A percentile compares a stretch with the other conserved stretches of the same genome.
Evolutionary conservation across 2,888 invertebrate species (phyloP).

Genomic region (Drosophila nr. fundita): DNA sequence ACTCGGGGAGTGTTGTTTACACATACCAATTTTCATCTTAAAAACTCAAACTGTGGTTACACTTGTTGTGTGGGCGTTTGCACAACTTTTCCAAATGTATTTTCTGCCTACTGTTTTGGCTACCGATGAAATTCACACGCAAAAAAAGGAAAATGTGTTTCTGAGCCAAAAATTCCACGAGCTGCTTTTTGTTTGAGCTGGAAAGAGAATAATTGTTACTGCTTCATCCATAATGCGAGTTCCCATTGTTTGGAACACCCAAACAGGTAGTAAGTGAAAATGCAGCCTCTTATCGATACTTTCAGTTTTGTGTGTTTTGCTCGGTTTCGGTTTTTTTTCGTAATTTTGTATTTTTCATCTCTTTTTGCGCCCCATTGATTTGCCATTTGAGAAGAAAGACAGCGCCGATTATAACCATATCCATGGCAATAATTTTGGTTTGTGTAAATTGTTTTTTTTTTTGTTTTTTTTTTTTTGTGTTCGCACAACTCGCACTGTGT

Average conservation of each 20-base stretch:
- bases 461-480: conserved; percentile 26
- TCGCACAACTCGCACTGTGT: conserved; percentile 51
- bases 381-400: conserved; percentile 69
- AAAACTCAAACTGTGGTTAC: conserved; percentile 25
- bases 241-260: conserved; percentile 51
- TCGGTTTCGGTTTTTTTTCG: conserved; percentile 11
- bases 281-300: conserved; percentile 46
- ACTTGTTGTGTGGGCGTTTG: conserved; percentile 70
- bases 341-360: conserved; percentile 28
- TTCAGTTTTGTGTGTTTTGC: conserved; percentile 37
- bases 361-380: conserved; percentile 64
- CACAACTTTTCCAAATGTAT: conserved; percentile 49
- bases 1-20: neutral
- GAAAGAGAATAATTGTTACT: conserved; percentile 53
- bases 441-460: conserved; percentile 28
- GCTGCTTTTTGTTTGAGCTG: conserved; percentile 32
- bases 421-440: conserved; percentile 44
- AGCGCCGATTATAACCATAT: conserved; percentile 61
- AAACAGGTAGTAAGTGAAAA: conserved; percentile 67
- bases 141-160: conserved; percentile 2
- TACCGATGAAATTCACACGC: conserved; percentile 60
- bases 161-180: conserved; percentile 34
- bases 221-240: conserved; percentile 40
- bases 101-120: conserved; percentile 23
- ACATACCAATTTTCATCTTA: conserved; percentile 13